Percentiles rank a stretch among this genome's conserved stretches.
These are phyloP conservation scores for Ormyrus thymus DNA, from an alignment of 2,888 invertebrate species.

Conservation along the genomic window DNA sequence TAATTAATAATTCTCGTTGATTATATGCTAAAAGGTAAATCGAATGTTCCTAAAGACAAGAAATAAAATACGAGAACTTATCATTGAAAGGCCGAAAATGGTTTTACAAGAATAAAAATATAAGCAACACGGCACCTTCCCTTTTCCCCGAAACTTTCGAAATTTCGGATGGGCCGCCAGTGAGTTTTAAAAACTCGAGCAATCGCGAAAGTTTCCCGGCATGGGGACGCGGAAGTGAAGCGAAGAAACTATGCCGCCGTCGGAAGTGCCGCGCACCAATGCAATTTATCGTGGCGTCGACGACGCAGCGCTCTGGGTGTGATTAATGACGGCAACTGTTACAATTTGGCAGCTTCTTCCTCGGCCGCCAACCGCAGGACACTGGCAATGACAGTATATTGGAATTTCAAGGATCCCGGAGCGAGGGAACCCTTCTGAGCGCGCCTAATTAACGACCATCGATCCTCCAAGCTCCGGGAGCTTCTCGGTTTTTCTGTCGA, in stretches of 20 bases:
- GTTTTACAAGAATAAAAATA: no score
- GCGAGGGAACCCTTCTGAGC: constrained; percentile 29
- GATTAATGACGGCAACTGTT: constrained; percentile 44
- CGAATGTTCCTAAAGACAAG: no score
- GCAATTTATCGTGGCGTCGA: constrained; percentile 35
- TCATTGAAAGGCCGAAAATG: no score
- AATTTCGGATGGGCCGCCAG: neutral
- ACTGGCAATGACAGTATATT: constrained; percentile 28
- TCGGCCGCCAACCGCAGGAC: neutral
- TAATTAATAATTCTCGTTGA: no score
- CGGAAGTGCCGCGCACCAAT: neutral
- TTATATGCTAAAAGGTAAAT: no score
- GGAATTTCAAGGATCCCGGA: constrained; percentile 39
- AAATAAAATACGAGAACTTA: no score
- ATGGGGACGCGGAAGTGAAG: no score
- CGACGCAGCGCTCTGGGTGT: constrained; percentile 17
- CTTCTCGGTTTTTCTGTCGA: neutral
- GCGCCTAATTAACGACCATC: constrained; percentile 47
- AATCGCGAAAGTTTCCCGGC: neutral
- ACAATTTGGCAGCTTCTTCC: constrained; percentile 45
- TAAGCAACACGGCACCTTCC: no score
- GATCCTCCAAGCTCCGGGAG: constrained; percentile 17
- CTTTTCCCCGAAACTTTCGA: no score
- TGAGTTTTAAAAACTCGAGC: neutral
- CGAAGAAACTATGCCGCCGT: no score